phyloP scores from a whole-genome alignment of 2,888 invertebrate genomes.

The Bimastos eiseni region DNA sequence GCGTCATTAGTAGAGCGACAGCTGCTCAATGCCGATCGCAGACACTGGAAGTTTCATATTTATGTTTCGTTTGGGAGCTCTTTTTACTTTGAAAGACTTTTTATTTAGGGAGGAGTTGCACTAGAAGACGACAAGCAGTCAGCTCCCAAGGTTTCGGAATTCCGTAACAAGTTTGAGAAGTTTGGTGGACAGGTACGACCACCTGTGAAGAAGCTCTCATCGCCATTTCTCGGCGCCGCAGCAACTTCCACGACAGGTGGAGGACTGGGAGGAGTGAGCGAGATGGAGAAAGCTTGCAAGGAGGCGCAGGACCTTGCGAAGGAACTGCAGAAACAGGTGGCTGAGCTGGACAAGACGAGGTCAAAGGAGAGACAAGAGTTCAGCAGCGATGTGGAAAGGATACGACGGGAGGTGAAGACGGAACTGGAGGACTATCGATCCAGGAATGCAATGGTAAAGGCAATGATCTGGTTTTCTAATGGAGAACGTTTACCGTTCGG shows the following conservation, averaged over 20 bases:
- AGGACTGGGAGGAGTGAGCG: not conserved
- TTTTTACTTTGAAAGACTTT: not conserved
- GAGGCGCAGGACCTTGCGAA: slow-evolving; percentile 34
- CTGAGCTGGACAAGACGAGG: slow-evolving; percentile 31
- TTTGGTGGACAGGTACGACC: slow-evolving; percentile 23
- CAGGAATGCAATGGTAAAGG: not conserved
- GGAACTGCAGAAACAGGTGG: slow-evolving; percentile 36
- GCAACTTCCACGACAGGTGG: not conserved
- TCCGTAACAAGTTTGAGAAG: slow-evolving; percentile 37
- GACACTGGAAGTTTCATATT: too few species aligned
- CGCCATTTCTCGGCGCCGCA: not conserved
- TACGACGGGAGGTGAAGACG: slow-evolving; percentile 7
- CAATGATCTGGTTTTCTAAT: too few species aligned
- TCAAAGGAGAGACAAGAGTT: slow-evolving; percentile 34
- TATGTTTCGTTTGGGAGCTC: too few species aligned
- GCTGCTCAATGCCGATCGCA: too few species aligned
- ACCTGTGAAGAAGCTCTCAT: not conserved
- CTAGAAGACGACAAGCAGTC: slow-evolving; percentile 23
- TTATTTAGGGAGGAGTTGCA: not conserved
- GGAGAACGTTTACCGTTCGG: too few species aligned
- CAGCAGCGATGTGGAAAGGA: slow-evolving; percentile 23
- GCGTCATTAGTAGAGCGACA: too few species aligned
- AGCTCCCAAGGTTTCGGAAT: slow-evolving; percentile 36
- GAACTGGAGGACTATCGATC: slow-evolving; percentile 21
- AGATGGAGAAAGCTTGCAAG: slow-evolving; percentile 31